Percentiles rank a stretch among this genome's conserved stretches.
phyloP scores from a whole-genome alignment of 2,797 vertebrate genomes.

The Karalla daura region DNA sequence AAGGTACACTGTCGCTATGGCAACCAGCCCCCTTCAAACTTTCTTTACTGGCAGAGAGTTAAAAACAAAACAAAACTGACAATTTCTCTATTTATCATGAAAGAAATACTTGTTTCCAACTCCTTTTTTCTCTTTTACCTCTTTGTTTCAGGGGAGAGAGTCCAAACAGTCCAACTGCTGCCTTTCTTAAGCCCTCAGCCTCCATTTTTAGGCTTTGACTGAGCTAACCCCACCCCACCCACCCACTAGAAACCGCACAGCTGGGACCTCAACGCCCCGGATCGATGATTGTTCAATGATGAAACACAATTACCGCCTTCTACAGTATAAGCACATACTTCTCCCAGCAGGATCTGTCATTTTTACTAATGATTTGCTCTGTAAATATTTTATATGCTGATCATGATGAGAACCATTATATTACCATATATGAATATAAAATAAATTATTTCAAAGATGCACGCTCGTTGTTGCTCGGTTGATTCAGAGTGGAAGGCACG shows the following conservation, averaged over 20 bases:
- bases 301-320: slow-evolving; percentile 62
- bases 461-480: slow-evolving; percentile 13
- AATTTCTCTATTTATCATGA: not conserved
- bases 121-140: slow-evolving; percentile 38
- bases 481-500: slow-evolving; percentile 10
- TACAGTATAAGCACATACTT: slow-evolving; percentile 73
- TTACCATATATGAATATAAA: slow-evolving; percentile 76
- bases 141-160: slow-evolving; percentile 75
- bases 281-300: slow-evolving; percentile 66
- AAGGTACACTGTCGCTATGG: slow-evolving; percentile 71
- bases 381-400: slow-evolving; percentile 86
- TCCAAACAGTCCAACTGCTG: slow-evolving; percentile 82
- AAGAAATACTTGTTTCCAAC: not conserved
- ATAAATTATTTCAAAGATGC: slow-evolving; percentile 85
- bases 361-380: slow-evolving; percentile 77
- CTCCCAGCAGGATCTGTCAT: slow-evolving; percentile 67
- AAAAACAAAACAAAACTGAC: slow-evolving; percentile 31
- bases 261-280: slow-evolving; percentile 39
- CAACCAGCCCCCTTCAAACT: slow-evolving; percentile 19
- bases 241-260: slow-evolving; percentile 55
- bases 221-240: too few relatives aligned
- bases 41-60: slow-evolving; percentile 29
- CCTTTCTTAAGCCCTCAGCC: slow-evolving; percentile 76
- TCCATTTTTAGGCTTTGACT: slow-evolving; percentile 35
- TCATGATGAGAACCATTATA: slow-evolving; percentile 71